These are phyloP conservation scores for Patiria pectinifera DNA, from an alignment of 53 echinoderm and acorn worm genomes.

Conservation along the genomic window DNA sequence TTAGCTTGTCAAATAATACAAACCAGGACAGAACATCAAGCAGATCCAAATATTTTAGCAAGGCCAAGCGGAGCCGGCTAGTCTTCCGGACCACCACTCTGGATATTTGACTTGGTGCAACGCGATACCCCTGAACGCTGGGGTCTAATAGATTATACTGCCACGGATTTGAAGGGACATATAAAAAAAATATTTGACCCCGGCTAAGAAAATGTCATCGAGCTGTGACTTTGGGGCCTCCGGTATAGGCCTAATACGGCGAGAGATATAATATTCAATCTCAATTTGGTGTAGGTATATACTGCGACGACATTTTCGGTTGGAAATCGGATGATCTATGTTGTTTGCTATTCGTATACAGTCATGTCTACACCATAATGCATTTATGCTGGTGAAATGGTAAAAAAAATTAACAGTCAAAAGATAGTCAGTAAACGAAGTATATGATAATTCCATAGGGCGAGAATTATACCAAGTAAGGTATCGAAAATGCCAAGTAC, in stretches of 20 bases:
- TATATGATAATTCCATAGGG: no score
- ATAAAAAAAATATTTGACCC: not conserved
- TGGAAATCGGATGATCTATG: not conserved
- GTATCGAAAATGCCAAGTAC: no score
- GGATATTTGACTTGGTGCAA: conserved; percentile 37
- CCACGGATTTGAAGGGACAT: not conserved
- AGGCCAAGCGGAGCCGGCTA: conserved; percentile 23
- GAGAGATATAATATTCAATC: not conserved
- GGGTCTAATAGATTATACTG: not conserved
- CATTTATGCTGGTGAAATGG: not conserved
- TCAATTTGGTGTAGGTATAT: not conserved
- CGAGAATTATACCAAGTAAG: no score
- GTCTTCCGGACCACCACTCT: conserved; percentile 6
- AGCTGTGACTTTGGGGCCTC: not conserved
- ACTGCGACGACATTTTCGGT: not conserved
- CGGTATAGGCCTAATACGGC: not conserved
- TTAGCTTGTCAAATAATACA: not conserved
- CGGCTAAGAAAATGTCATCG: not conserved
- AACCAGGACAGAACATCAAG: not conserved
- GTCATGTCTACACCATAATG: not conserved
- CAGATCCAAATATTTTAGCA: conserved; percentile 29
- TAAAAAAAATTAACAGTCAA: not conserved
- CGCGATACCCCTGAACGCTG: not conserved
- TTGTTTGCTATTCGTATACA: not conserved
- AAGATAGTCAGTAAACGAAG: no score